A percentile compares a stretch with the other conserved stretches of the same genome.
phyloP scores from a whole-genome alignment of 2,888 invertebrate genomes.

The Cenopis cana region DNA sequence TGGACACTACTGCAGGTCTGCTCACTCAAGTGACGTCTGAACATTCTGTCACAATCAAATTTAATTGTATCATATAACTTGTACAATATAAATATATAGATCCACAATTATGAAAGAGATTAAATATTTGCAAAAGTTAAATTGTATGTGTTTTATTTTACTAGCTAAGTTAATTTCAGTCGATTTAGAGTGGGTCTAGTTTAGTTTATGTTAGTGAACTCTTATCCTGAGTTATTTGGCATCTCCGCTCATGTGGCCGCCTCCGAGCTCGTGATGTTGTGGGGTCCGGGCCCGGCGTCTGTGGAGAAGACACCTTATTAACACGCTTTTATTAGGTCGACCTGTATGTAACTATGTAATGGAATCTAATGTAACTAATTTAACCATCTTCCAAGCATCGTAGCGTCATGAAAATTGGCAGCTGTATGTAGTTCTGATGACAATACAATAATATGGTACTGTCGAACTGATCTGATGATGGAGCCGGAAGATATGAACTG shows the following conservation, averaged over 20 bases:
- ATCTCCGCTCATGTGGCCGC: slow-evolving; percentile 58
- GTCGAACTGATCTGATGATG: no score
- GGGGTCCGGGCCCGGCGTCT: slow-evolving; percentile 86
- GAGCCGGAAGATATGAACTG: no score
- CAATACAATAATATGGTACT: no score
- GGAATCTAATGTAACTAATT: no score
- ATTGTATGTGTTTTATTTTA: slow-evolving; percentile 73
- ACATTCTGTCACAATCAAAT: slow-evolving; percentile 71
- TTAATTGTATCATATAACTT: slow-evolving; percentile 83
- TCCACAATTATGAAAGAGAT: slow-evolving; percentile 86
- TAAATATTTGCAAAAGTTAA: slow-evolving; percentile 86
- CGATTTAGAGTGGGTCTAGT: slow-evolving; percentile 58
- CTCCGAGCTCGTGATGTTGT: slow-evolving; percentile 74
- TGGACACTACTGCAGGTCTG: slow-evolving; percentile 69
- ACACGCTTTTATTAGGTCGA: no score
- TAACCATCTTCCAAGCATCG: no score
- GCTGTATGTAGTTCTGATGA: no score
- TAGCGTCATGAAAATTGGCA: no score
- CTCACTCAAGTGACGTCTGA: slow-evolving; percentile 66
- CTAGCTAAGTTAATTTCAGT: slow-evolving; percentile 59
- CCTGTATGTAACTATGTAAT: no score
- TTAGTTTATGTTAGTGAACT: slow-evolving; percentile 48
- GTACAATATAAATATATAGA: slow-evolving; percentile 86
- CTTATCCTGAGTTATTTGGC: slow-evolving; percentile 43
- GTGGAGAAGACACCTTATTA: slow-evolving; percentile 50